Evolutionary conservation across 2,888 invertebrate genomes (phyloP).

Genomic region (Synergus laeviventris): DNA sequence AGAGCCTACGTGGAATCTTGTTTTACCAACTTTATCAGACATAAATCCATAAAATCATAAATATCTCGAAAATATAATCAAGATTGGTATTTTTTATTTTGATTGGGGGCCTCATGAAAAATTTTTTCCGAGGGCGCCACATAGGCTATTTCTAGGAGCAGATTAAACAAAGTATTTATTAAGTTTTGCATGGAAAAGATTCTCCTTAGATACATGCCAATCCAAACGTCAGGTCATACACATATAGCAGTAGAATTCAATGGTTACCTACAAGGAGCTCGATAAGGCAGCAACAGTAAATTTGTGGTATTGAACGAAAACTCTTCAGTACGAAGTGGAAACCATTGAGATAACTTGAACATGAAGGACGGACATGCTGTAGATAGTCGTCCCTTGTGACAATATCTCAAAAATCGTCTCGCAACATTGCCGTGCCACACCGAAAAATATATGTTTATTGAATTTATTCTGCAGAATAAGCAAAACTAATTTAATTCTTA

Average conservation of each 20-base stretch:
- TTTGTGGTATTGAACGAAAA: conserved; percentile 21
- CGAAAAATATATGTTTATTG: too few species aligned
- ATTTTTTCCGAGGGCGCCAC: too few species aligned
- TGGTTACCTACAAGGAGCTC: neutral
- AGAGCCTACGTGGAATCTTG: neutral
- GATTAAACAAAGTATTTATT: conserved; percentile 6
- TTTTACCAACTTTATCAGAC: neutral
- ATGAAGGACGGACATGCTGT: conserved; percentile 14
- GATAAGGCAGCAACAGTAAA: conserved; percentile 11
- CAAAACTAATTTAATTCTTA: neutral
- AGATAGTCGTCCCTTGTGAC: conserved; percentile 22
- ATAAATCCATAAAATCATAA: neutral
- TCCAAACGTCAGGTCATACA: neutral
- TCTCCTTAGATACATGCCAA: too few species aligned
- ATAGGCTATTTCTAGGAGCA: too few species aligned
- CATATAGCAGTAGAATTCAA: neutral
- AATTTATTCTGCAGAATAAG: neutral
- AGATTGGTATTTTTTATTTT: too few species aligned
- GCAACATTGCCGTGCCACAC: too few species aligned
- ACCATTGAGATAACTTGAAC: conserved; percentile 19
- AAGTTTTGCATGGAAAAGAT: too few species aligned
- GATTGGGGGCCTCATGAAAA: too few species aligned
- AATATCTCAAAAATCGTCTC: conserved; percentile 28
- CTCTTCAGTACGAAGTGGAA: neutral
- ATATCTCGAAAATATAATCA: too few species aligned